phyloP scores from a whole-genome alignment of 2,797 vertebrate genomes.

The Echeneis naucrates region DNA sequence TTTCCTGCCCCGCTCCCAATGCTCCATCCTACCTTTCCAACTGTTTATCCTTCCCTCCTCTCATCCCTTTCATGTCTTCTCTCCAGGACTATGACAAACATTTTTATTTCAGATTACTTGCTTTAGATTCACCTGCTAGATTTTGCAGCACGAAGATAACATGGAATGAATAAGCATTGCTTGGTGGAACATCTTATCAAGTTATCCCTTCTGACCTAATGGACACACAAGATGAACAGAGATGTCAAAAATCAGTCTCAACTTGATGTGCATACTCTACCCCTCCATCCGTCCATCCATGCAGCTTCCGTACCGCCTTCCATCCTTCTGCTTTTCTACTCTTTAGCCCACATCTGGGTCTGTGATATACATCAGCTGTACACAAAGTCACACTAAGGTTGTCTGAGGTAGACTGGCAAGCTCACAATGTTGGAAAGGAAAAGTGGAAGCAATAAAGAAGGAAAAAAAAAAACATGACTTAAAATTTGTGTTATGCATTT shows the following conservation, averaged over 20 bases:
- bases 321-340: slow-evolving; percentile 77
- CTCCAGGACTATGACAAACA: slow-evolving; percentile 1
- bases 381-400: slow-evolving; percentile 41
- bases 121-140: slow-evolving; percentile 12
- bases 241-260: slow-evolving; percentile 58
- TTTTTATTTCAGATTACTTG: slow-evolving; percentile 17
- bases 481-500: background rate
- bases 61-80: slow-evolving; percentile 13
- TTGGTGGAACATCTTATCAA: slow-evolving; percentile 4
- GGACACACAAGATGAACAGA: slow-evolving; percentile 53
- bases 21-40: slow-evolving; percentile 32
- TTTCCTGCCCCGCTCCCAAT: slow-evolving; percentile 62
- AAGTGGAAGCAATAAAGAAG: background rate
- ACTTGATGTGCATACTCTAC: slow-evolving; percentile 52
- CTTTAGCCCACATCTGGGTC: slow-evolving; percentile 42
- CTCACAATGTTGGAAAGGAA: background rate
- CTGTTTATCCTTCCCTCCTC: slow-evolving; percentile 48
- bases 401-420: slow-evolving; percentile 15
- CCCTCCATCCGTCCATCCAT: slow-evolving; percentile 34
- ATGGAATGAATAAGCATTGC: slow-evolving; percentile 15
- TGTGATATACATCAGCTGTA: slow-evolving; percentile 74
- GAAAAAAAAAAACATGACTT: background rate
- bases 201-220: slow-evolving; percentile 32
- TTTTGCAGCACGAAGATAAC: slow-evolving; percentile 4
- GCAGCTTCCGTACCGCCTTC: slow-evolving; percentile 46